Conservation (phyloP, 2,888 invertebrate genomes). For the Linnaemya tessellans region DNA sequence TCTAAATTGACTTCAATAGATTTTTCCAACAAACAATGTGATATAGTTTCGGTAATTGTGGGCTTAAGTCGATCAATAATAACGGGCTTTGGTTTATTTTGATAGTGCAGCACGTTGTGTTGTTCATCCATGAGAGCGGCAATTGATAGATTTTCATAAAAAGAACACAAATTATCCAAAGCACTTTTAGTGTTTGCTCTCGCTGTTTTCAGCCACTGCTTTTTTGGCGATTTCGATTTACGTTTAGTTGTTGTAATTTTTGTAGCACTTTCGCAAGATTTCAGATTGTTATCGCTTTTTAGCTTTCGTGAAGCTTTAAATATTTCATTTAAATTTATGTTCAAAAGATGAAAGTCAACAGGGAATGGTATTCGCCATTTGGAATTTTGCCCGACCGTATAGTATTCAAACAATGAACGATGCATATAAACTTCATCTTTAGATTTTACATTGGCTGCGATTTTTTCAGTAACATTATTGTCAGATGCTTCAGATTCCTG, state of each 20-base stretch:
- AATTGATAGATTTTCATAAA: constrained; percentile 81
- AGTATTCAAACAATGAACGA: constrained; percentile 81
- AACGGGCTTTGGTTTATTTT: constrained; percentile 55
- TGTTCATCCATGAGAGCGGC: constrained; percentile 79
- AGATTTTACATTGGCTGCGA: not conserved
- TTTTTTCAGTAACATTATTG: constrained; percentile 47
- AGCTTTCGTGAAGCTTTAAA: constrained; percentile 74
- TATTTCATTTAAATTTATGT: constrained; percentile 78
- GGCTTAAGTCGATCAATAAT: constrained; percentile 77
- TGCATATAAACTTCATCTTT: constrained; percentile 75
- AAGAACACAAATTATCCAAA: constrained; percentile 83
- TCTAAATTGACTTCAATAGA: constrained; percentile 78
- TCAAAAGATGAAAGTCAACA: constrained; percentile 78
- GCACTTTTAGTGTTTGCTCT: constrained; percentile 74
- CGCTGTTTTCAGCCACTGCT: constrained; percentile 77
- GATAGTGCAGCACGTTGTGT: constrained; percentile 17
- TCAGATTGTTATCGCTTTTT: constrained; percentile 16
- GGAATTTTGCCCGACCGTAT: constrained; percentile 79
- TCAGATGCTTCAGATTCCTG: constrained; percentile 55
- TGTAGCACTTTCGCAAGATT: not conserved
- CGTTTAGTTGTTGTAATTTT: constrained; percentile 73
- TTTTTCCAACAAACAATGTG: constrained; percentile 79
- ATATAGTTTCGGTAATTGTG: constrained; percentile 78
- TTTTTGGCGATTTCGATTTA: constrained; percentile 80
- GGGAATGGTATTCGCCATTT: constrained; percentile 80